Conservation (phyloP, 2,113 vertebrate genomes). For the Dipodomys stephensi region DNA sequence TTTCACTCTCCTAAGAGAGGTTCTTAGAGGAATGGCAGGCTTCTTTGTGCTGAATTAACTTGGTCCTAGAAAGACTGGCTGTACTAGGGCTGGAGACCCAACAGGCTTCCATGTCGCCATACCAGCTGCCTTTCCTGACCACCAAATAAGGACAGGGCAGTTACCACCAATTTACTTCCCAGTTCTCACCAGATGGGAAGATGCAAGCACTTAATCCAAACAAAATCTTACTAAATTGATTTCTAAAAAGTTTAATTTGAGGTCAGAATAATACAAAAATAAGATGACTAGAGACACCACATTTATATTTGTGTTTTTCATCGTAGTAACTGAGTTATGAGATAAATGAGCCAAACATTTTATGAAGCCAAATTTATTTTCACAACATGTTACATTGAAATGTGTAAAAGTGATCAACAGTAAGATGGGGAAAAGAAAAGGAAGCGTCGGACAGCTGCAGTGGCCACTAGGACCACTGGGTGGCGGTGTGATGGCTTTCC, state of each 20-base stretch:
- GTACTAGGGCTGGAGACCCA: too few relatives aligned
- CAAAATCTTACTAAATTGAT: constrained; percentile 31
- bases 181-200: background rate
- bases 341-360: constrained; percentile 82
- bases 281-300: constrained; percentile 23
- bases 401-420: constrained; percentile 90
- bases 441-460: constrained; percentile 62
- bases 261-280: constrained; percentile 49
- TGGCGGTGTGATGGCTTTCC: background rate
- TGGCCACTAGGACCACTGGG: constrained; percentile 1
- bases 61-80: background rate
- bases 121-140: too few relatives aligned
- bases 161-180: background rate
- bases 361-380: constrained; percentile 94
- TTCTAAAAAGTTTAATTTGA: constrained; percentile 36
- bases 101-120: too few relatives aligned
- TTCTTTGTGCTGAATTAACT: background rate
- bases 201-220: background rate
- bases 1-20: background rate
- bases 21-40: background rate
- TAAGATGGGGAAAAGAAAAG: constrained; percentile 74
- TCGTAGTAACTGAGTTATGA: background rate
- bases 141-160: background rate
- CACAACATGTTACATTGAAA: constrained; percentile 95
- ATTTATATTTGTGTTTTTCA: background rate